Evolutionary conservation across 2,797 vertebrate species (phyloP), one percentile per base, ranked within the genome.

Genomic region (Margarornis squamiger): DNA sequence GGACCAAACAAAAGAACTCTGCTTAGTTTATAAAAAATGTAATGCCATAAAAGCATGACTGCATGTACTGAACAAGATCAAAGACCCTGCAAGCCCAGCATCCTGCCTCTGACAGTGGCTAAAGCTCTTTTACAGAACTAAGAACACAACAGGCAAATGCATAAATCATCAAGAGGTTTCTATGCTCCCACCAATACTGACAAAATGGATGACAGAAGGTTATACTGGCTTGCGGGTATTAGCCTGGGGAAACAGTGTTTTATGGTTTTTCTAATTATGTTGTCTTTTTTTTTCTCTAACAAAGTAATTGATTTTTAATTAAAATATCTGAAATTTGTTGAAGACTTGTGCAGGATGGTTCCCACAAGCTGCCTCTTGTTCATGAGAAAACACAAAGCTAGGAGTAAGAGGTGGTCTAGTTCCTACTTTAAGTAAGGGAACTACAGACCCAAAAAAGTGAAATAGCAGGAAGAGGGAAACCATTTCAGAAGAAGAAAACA

Each of bases 221-320:
- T 93, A 84, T 29, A 61, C 8, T 1, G 2, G 80, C 93, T 88
- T 73, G 51, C 0, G 3, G 94, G 59, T 76, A 79, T 92, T 95
- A 95, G 95, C 93, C 94, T 54, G 77, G 95, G 92, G 95, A 93
- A 93, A 95, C 0, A 1, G 74, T 88, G 90, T 93, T 95, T 94
- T 84, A 67, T 38, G 62, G 51, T 17, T 84, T 55, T 89, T 73
- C 68, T 88, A 92, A 92, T 94, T 95, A 90, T 70, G 55, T 30
- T 92, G 73, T 71, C 90, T 63, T 41, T 92, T 39, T 92, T 84
- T 86, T 76, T 45, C 39, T 52, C 43, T 79, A 86, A 82, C 54
- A 91, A 75, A 91, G n/a, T 43, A 78, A 78, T 41, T 51, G 46
- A 20, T 92, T 70, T 96, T 73, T 95, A 91, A 96, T 93, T 81